Evolutionary conservation across 2,888 invertebrate species (phyloP), one percentile per base, ranked within the genome.

Genomic region (Agriopis aurantiaria): DNA sequence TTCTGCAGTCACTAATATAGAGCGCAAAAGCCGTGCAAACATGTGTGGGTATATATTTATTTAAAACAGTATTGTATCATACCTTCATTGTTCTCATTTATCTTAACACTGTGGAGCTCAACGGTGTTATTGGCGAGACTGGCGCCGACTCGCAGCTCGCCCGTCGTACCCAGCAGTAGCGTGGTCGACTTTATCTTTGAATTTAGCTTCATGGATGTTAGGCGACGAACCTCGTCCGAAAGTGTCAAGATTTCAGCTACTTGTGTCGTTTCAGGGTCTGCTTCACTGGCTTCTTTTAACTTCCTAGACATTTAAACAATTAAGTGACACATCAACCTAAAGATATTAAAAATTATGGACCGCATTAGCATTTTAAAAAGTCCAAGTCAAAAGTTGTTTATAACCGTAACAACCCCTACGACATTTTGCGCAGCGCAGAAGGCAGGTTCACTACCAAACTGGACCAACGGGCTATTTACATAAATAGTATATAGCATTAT

Each of bases 41-140:
- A 23, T 33, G 33, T 33, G 33, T 33, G 33, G 33, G 33, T 33
- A 51, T 46, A 10, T 46, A 48, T 11, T 49, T 49, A 14, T 46
- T 46, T 11, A 46, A 46, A 46, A 46, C 23, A 45, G 17, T 14
- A 58, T n/a, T 52, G 7, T 1, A 82, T 93, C 82, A 74, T 91
- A 82, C 95, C 90, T 89, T 96, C 96, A 80, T 95, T 92, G 0
- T 95, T 95, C 1, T 96, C 95, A 55, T 80, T 87, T 49, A 95
- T 79, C 68, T 89, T 89, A 73, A 96, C 83, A 63, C 96, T 95
- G 85, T 97, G 96, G 67, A 98, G 86, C 75, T 97, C 96, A 8
- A 98, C 91, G 0, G 95, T 95, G 83, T 99, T 99, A 82, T 97
- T 97, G 9, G 95, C 95, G 46, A 97, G 87, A 33, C 96, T 95